Percentiles rank a stretch among this genome's conserved stretches.
phyloP scores from a whole-genome alignment of 1,140 invertebrate species.

The Sitobion miscanthi region DNA sequence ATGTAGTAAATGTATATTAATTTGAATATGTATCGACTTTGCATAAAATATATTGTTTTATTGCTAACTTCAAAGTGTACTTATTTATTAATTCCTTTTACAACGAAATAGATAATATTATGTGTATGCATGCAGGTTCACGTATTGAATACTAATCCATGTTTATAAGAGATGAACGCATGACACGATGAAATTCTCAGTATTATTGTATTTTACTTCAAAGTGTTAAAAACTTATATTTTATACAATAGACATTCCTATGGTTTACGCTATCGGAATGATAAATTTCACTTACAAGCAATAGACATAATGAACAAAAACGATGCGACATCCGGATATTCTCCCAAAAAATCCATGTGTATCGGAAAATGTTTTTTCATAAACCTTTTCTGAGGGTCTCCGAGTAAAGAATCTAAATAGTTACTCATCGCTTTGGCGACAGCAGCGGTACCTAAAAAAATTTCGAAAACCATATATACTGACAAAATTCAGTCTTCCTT shows the following conservation, averaged over 20 bases:
- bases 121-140: not conserved
- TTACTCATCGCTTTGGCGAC: slow-evolving; percentile 77
- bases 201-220: not conserved
- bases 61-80: too few relatives aligned
- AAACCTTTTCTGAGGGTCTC: slow-evolving; percentile 68
- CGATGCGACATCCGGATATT: slow-evolving; percentile 75
- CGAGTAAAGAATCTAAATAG: slow-evolving; percentile 73
- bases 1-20: too few relatives aligned
- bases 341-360: slow-evolving; percentile 66
- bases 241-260: not conserved
- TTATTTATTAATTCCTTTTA: not conserved
- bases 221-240: not conserved
- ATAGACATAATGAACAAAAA: slow-evolving; percentile 66
- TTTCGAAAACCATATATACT: not conserved
- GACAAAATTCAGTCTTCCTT: not conserved
- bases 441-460: slow-evolving; percentile 69
- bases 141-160: too few relatives aligned
- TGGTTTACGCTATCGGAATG: not conserved
- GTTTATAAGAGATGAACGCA: not conserved
- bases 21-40: too few relatives aligned
- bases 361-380: slow-evolving; percentile 70
- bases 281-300: slow-evolving; percentile 23
- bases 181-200: not conserved
- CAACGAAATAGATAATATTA: not conserved
- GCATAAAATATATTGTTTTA: not conserved